Evolutionary conservation across 2,888 invertebrate species (phyloP), one percentile per base, ranked within the genome.

Genomic region (Dromius quadrimaculatus): DNA sequence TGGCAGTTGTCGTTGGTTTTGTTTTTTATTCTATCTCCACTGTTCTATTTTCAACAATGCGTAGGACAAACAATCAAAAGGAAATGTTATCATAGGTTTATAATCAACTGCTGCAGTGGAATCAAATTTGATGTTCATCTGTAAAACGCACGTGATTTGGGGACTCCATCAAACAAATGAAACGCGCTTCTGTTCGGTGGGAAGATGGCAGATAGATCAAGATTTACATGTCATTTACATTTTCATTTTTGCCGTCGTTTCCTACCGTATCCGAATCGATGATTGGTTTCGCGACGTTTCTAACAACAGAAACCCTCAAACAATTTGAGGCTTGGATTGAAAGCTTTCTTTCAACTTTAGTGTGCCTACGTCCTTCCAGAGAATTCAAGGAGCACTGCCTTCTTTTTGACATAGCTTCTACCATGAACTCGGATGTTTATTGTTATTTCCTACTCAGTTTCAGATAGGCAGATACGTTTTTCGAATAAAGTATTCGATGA

Each of bases 151-250:
- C 57, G 66, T 57, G 57, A 57, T 41, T 68, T 57, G 50, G 57
- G 57, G 57, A 36, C 57, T 57, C 57, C 41, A 57, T 68, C 66
- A 68, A 68, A 68, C 66, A 68, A 68, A 68, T 68, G 68, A 68
- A 68, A 43, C 34, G 64, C 64, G 34, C 38, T 34, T 43, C 20
- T 11, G 28, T 28, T 28, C n/a, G 9, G 41, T 11, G 11, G 22
- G 23, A 22, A 41, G 62, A 62, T 62, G 43, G 47, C 65, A 65
- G 65, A 50, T 50, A 65, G 65, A 65, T 65, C 20, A 17, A 45
- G 59, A 68, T 68, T 68, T 68, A 57, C 66, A 68, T 68, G 57
- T 57, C 57, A 68, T 68, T 68, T 68, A 68, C 57, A 68, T 68
- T 68, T 68, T 68, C 41, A 68, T 68, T 68, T 68, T 68, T 68